Evolutionary conservation across 2,797 vertebrate species (phyloP), one percentile per base, ranked within the genome.

Genomic region (Danio aesculapii): DNA sequence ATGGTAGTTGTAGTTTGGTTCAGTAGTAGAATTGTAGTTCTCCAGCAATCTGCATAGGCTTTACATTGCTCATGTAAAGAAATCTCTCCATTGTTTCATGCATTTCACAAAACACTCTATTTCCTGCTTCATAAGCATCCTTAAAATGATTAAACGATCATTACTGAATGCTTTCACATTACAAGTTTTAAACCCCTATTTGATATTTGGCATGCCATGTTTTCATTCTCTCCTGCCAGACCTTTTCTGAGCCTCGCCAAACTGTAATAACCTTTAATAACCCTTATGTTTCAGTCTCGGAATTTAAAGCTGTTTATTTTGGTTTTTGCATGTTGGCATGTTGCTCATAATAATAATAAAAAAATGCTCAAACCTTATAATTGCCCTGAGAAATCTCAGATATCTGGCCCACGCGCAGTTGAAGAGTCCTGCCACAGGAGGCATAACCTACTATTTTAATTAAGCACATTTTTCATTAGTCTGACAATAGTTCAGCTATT

Each of bases 261-360:
- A 70, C 67, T 70, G 39, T 53, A 52, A 53, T 69, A 69, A 68
- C 46, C 66, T 21, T 68, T n/a, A 44, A 44, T 46, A 64, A 50
- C 66, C 46, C 66, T 69, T 39, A 53, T 41, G 6, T 11, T n/a
- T n/a, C 1, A 53, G 1, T n/a, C 14, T 16, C 6, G 0, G n/a
- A 39, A 53, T 52, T 17, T 53, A 69, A 70, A 1, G 9, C 49
- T 53, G 49, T 53, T 69, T 39, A 41, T 39, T 68, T 50, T 16
- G 9, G 4, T 50, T 69, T 52, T 52, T 52, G 30, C 21, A 12
- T 41, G 8, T 69, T 70, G 50, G 12, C 46, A 30, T 30, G 13
- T 30, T 16, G 30, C 66, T 30, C 6, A 8, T 19, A 30, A 10
- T 16, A 30, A 30, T 30, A 30, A 30, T 30, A 30, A 30, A 17